phyloP scores from a whole-genome alignment of 2,888 invertebrate species.

The Dryadula phaetusa region DNA sequence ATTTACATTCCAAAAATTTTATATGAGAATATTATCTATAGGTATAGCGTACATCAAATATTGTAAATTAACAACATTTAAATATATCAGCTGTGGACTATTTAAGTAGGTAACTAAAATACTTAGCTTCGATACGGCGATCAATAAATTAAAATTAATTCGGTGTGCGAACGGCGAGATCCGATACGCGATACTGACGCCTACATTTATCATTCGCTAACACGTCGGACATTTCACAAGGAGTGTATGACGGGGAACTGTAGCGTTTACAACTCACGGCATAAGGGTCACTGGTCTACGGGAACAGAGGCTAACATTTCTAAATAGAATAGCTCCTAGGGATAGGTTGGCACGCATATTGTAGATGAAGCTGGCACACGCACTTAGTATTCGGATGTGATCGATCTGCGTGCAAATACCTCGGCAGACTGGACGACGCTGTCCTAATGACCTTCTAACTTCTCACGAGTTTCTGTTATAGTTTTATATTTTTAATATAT shows the following conservation, averaged over 20 bases:
- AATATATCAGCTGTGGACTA: constrained; percentile 16
- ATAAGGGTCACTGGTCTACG: constrained; percentile 66
- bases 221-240: constrained; percentile 82
- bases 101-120: constrained; percentile 78
- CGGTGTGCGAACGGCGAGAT: constrained; percentile 84
- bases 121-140: constrained; percentile 80
- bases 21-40: too few species aligned
- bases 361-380: constrained; percentile 63
- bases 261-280: constrained; percentile 64
- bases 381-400: constrained; percentile 70
- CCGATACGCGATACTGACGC: constrained; percentile 83
- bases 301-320: constrained; percentile 78
- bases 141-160: constrained; percentile 85
- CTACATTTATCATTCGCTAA: constrained; percentile 85
- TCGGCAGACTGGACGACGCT: constrained; percentile 77
- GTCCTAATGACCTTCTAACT: constrained; percentile 70
- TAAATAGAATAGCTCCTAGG: constrained; percentile 76
- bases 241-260: constrained; percentile 63
- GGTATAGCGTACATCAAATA: too few species aligned
- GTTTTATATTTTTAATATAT: constrained; percentile 28
- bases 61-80: constrained; percentile 16
- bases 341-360: constrained; percentile 69
- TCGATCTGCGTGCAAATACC: constrained; percentile 63
- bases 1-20: too few species aligned
- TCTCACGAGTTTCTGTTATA: constrained; percentile 59